phyloP scores from a whole-genome alignment of 2,797 vertebrate genomes.

The Danio tinwini region DNA sequence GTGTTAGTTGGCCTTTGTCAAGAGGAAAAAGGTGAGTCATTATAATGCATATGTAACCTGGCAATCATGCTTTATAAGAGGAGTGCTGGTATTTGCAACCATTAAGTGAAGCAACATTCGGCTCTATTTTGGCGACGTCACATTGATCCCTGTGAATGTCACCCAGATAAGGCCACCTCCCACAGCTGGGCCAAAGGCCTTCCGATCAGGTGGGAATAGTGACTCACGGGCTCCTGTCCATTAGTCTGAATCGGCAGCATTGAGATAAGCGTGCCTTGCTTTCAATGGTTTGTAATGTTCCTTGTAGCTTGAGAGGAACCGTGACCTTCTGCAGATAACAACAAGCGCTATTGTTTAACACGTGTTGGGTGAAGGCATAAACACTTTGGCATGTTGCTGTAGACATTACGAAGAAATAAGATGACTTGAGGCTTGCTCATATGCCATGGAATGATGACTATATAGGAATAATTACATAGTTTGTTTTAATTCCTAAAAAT shows the following conservation, averaged over 20 bases:
- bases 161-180: conserved; percentile 47
- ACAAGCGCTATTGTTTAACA: conserved; percentile 26
- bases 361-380: background rate
- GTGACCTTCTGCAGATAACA: conserved; percentile 39
- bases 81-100: conserved; percentile 32
- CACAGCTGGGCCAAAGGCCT: conserved; percentile 44
- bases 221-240: conserved; percentile 34
- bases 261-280: conserved; percentile 32
- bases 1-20: conserved; percentile 46
- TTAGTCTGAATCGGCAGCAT: conserved; percentile 16
- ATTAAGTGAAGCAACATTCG: background rate
- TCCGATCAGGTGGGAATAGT: conserved; percentile 25
- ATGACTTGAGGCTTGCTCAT: background rate
- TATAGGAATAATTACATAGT: background rate
- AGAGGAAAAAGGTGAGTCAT: conserved; percentile 38
- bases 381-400: conserved; percentile 20
- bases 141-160: conserved; percentile 45
- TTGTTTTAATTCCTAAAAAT: background rate
- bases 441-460: background rate
- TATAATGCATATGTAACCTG: conserved; percentile 28
- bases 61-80: conserved; percentile 34
- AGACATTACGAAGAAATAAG: conserved; percentile 1
- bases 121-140: conserved; percentile 27
- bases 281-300: conserved; percentile 32
- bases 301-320: conserved; percentile 35